Conservation (phyloP, 1,140 invertebrate species). For the Leptinotarsa undecemlineata region DNA sequence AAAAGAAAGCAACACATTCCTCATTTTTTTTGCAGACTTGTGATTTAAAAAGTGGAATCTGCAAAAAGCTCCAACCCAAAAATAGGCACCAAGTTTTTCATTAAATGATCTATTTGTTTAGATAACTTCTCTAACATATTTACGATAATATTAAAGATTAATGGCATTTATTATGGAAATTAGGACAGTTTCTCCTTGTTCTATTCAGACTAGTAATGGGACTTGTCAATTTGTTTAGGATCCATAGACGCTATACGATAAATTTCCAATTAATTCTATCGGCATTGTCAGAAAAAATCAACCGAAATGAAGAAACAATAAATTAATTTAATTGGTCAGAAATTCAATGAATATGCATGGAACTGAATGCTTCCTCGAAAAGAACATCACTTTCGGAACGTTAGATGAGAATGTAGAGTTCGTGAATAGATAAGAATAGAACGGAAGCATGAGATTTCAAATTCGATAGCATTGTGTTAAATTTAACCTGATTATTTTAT, state of each 20-base stretch:
- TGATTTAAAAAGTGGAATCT: no score
- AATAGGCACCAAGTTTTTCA: no score
- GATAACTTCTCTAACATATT: no score
- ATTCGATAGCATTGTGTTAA: slow-evolving; percentile 31
- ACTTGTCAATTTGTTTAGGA: background rate
- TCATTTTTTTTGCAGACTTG: no score
- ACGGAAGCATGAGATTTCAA: slow-evolving; percentile 33
- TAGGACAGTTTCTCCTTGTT: no score
- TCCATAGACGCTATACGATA: background rate
- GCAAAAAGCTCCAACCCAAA: no score
- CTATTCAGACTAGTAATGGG: no score
- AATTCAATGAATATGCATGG: slow-evolving; percentile 36
- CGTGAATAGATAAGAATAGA: slow-evolving; percentile 28
- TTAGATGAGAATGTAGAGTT: slow-evolving; percentile 26
- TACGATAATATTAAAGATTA: no score
- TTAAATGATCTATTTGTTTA: no score
- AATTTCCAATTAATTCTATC: background rate
- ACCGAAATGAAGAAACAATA: slow-evolving; percentile 21
- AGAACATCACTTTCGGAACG: slow-evolving; percentile 21
- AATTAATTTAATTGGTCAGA: slow-evolving; percentile 31
- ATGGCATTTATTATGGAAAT: no score
- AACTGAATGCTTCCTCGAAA: slow-evolving; percentile 31
- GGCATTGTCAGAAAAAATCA: background rate
- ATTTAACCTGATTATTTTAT: slow-evolving; percentile 23
- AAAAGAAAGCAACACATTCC: no score